Base-by-base conservation (phyloP, 1,140 invertebrate species). In the Liolophura sinensis region DNA sequence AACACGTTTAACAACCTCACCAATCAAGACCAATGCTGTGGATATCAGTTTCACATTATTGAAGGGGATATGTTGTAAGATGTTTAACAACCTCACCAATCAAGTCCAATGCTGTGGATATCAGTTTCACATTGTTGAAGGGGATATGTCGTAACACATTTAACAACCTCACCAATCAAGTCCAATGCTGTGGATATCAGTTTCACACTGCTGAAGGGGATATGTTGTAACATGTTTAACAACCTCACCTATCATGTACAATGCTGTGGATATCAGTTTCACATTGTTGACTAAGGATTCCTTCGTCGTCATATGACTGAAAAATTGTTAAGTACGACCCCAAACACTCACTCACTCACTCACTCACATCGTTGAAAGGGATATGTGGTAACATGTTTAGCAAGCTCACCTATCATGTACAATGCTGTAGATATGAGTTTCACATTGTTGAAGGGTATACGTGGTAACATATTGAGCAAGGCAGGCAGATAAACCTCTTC, bases 171-270 rank as follows among this genome's bases (percentile, higher is more conserved):
- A 90, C 91, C 91, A 59, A 93, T 87, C 56, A 90, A 89, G 73
- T 92, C 89, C 40, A 93, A 83, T 18, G 91, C 88, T 9, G 91
- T 91, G 14, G 88, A 88, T 15, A 92, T 83, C 46, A 91, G 83
- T 75, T 89, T 87, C n/a, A 89, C 84, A 67, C 85, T 81, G 50
- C 87, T 86, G 73, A 90, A 91, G 85, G 79, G 89, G 81, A 76
- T 87, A 50, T 77, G 87, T 9, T 92, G 85, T 16, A 93, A 87
- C 22, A 87, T 70, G 64, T 88, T 84, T 80, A 93, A 88, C 51
- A 94, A 40, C 31, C 77, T 80, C 77, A 90, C 91, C 91, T 59
- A 93, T 87, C 56, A 90, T 89, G 73, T 92, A 89, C 40, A 93
- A 83, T 18, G 91, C 88, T 9, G 91, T 91, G 14, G 88, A 88